These are phyloP conservation scores for Anas platyrhynchos DNA, from an alignment of 2,113 vertebrate genomes.

Conservation along the genomic window DNA sequence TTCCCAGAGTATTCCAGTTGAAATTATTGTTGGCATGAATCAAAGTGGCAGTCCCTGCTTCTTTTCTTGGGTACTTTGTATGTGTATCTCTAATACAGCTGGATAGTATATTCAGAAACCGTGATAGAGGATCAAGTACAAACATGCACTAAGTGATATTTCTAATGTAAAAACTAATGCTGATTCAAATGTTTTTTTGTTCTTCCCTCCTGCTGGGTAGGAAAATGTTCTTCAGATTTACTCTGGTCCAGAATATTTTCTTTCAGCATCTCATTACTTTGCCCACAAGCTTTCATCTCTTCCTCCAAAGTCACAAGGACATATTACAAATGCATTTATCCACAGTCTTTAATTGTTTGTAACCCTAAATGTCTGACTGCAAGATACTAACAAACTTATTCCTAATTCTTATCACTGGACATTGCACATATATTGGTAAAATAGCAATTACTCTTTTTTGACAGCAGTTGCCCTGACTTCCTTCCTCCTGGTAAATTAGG, in stretches of 20 bases:
- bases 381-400: background rate
- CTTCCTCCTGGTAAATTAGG: background rate
- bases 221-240: background rate
- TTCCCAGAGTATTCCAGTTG: background rate
- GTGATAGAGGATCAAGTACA: slow-evolving; percentile 5
- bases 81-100: background rate
- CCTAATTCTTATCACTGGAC: background rate
- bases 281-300: background rate
- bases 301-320: background rate
- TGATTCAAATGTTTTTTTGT: slow-evolving; percentile 27
- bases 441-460: background rate
- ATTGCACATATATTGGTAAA: background rate
- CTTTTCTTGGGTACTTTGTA: background rate
- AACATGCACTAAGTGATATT: slow-evolving; percentile 8
- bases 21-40: slow-evolving; percentile 2
- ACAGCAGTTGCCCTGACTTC: background rate
- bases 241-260: background rate
- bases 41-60: slow-evolving; percentile 8
- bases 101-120: background rate
- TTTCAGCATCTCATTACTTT: background rate
- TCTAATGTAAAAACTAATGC: slow-evolving; percentile 2
- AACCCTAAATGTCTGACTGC: background rate
- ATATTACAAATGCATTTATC: background rate
- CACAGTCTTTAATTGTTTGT: background rate
- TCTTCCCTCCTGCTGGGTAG: background rate